A percentile compares a stretch with the other conserved stretches of the same genome.
These are phyloP conservation scores for Rhea americana DNA, from an alignment of 2,113 vertebrate species.

Conservation along the genomic window DNA sequence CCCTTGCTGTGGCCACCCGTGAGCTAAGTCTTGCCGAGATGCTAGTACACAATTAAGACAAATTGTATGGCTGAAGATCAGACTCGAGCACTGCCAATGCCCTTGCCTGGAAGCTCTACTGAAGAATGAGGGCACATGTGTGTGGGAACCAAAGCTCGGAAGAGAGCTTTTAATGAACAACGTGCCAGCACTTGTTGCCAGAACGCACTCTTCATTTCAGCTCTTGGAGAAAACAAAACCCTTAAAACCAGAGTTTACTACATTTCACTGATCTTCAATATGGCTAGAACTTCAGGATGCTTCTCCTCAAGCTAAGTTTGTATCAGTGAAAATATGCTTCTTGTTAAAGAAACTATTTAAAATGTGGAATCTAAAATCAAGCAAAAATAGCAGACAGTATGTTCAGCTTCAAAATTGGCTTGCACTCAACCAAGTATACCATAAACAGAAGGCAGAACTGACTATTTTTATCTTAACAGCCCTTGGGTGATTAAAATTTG, in stretches of 20 bases:
- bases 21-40: constrained; percentile 74
- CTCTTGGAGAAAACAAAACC: constrained; percentile 77
- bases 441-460: constrained; percentile 81
- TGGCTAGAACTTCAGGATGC: constrained; percentile 80
- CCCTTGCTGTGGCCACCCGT: constrained; percentile 73
- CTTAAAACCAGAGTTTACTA: constrained; percentile 79
- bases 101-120: constrained; percentile 70
- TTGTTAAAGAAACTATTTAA: constrained; percentile 82
- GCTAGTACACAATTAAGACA: constrained; percentile 65
- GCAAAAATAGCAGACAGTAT: constrained; percentile 84
- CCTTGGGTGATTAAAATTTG: constrained; percentile 82
- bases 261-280: constrained; percentile 79
- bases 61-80: constrained; percentile 73
- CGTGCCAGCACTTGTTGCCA: constrained; percentile 75
- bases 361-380: constrained; percentile 84
- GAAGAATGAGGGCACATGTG: constrained; percentile 66
- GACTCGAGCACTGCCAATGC: constrained; percentile 68
- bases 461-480: constrained; percentile 82
- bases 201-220: constrained; percentile 77
- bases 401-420: constrained; percentile 82
- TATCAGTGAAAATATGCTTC: constrained; percentile 82
- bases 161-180: constrained; percentile 69
- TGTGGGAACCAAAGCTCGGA: constrained; percentile 60
- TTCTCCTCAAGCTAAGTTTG: constrained; percentile 82
- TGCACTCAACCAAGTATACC: constrained; percentile 80